phyloP scores from a whole-genome alignment of 2,888 invertebrate genomes.

The Sminthurides aquaticus region DNA sequence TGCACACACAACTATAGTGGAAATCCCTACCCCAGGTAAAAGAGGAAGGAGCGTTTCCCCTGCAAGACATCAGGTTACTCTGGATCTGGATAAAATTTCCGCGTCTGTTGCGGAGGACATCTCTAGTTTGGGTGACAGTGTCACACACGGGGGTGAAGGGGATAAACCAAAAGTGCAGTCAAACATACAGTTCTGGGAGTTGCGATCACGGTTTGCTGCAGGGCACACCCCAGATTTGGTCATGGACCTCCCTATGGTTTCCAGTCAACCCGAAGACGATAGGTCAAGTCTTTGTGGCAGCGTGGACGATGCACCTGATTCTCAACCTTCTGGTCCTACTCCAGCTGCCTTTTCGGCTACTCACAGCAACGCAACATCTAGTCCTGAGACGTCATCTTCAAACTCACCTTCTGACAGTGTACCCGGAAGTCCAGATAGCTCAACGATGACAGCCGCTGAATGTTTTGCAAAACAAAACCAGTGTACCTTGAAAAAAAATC shows the following conservation, averaged over 20 bases:
- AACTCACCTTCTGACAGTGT: conserved; percentile 38
- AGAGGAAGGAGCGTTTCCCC: too few species aligned
- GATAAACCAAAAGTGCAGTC: conserved; percentile 31
- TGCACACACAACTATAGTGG: too few species aligned
- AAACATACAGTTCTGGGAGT: conserved; percentile 47
- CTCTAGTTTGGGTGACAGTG: too few species aligned
- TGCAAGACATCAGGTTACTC: too few species aligned
- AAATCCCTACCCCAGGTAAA: too few species aligned
- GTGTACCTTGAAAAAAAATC: conserved; percentile 66
- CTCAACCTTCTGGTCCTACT: background rate
- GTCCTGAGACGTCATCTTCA: conserved; percentile 8
- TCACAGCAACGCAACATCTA: background rate
- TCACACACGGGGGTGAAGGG: too few species aligned
- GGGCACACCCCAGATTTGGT: conserved; percentile 69
- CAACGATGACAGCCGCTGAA: conserved; percentile 65
- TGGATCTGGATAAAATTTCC: too few species aligned
- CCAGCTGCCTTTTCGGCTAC: background rate
- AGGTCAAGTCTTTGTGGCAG: background rate
- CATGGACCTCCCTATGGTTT: conserved; percentile 66
- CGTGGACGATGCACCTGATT: conserved; percentile 7
- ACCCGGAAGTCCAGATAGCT: conserved; percentile 51
- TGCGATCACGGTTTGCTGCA: conserved; percentile 26
- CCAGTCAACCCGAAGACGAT: conserved; percentile 40
- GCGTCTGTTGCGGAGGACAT: too few species aligned
- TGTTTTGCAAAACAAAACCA: conserved; percentile 71